Conservation (phyloP, 2,888 invertebrate genomes). For the Microdon myrmicae region DNA sequence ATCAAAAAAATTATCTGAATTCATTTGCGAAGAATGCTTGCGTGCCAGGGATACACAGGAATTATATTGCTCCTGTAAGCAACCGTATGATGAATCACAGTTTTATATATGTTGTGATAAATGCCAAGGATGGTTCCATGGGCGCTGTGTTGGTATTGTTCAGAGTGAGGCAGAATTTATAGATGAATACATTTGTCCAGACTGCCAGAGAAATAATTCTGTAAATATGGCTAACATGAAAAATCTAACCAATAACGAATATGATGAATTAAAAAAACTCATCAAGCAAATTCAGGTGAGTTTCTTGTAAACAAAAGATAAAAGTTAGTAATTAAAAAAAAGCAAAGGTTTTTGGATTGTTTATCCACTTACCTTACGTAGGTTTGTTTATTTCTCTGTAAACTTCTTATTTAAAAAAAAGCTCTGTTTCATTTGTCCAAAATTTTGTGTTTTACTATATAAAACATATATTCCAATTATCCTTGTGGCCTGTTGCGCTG, state of each 20-base stretch:
- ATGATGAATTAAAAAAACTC: constrained; percentile 83
- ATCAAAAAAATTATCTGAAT: constrained; percentile 90
- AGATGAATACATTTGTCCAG: constrained; percentile 96
- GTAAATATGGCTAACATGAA: constrained; percentile 93
- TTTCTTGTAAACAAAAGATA: too few species aligned
- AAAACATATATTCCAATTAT: too few species aligned
- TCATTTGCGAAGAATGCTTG: constrained; percentile 86
- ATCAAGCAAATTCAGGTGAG: constrained; percentile 87
- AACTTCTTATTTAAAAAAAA: too few species aligned
- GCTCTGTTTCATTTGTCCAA: too few species aligned
- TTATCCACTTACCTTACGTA: too few species aligned
- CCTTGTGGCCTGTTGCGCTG: too few species aligned
- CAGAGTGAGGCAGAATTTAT: constrained; percentile 94
- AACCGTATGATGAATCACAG: constrained; percentile 97
- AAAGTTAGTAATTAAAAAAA: too few species aligned
- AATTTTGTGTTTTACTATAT: too few species aligned
- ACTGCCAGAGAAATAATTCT: constrained; percentile 89
- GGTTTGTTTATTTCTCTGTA: too few species aligned
- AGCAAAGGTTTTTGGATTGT: too few species aligned
- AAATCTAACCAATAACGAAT: constrained; percentile 80
- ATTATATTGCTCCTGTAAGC: constrained; percentile 94
- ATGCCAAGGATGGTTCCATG: constrained; percentile 99
- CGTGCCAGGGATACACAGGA: constrained; percentile 90
- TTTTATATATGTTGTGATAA: constrained; percentile 99
- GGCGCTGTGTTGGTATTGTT: constrained; percentile 93